Base-by-base conservation (phyloP, 53 echinoderm and acorn worm genomes). In the Paracentrotus lividus region DNA sequence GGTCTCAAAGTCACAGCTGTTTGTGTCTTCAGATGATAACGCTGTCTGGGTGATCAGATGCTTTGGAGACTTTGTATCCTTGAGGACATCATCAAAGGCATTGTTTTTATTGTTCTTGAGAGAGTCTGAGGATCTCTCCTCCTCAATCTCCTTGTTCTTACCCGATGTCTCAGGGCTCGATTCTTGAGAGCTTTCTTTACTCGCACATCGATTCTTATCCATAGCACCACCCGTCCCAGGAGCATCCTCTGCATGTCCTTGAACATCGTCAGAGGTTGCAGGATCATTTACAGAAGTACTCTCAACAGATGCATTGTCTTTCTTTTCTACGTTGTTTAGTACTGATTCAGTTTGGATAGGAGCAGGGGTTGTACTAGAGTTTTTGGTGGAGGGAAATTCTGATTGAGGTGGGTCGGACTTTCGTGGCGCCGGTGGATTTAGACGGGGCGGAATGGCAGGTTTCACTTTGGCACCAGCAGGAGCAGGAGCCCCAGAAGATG, bases 101-200 rank as follows among this genome's bases (percentile, higher is more conserved):
- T 4, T 44, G 64, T 65, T 52, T 85, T 84, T 93, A 33, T 9
- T 38, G 23, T 92, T 92, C 27, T 31, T 6, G 9, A 43, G 24
- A 3, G 47, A 49, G 26, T 93, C 76, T 20, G 84, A 58, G 40
- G 54, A 38, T 44, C 27, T 90, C 32, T 75, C 52, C 42, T 61
- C 40, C 60, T 76, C 38, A 23, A 15, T 44, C 57, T 84, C 66
- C 15, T 90, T 90, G 12, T 24, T 27, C 26, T 88, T 94, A 31
- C 12, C 61, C 20, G 54, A 60, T 18, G 44, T 89, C 60, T 90
- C 90, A 33, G 94, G 94, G 57, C 92, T 92, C 3, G 78, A 77
- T 9, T 81, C 92, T 13, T 92, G 92, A 8, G 92, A 92, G 59
- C 61, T 92, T 43, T 92, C 92, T 43, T 92, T 92, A 81, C 92